Percentiles rank a stretch among this genome's conserved stretches.
Evolutionary conservation across 2,113 vertebrate species (phyloP).

Genomic region (Indicator maculatus): DNA sequence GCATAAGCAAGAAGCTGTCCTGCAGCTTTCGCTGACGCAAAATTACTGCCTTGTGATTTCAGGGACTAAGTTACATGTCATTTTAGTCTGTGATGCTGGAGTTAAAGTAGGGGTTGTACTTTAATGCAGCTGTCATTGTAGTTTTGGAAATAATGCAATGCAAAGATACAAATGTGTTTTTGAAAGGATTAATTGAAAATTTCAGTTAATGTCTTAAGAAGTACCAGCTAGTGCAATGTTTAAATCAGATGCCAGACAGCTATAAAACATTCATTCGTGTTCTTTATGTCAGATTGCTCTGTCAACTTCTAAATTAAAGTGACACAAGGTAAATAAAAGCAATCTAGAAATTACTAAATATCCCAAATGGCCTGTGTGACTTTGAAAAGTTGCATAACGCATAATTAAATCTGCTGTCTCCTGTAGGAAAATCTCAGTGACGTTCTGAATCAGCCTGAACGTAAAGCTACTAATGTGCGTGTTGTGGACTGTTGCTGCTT

Average conservation of each 20-base stretch:
- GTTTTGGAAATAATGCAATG: slow-evolving; percentile 79
- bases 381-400: not conserved
- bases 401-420: not conserved
- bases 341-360: not conserved
- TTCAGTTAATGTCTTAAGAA: slow-evolving; percentile 74
- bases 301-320: not conserved
- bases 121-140: slow-evolving; percentile 68
- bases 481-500: not conserved
- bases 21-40: not conserved
- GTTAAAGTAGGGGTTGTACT: slow-evolving; percentile 70
- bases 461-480: not conserved
- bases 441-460: not conserved
- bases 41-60: slow-evolving; percentile 53
- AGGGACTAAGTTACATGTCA: slow-evolving; percentile 63
- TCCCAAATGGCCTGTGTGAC: not conserved
- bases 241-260: slow-evolving; percentile 80
- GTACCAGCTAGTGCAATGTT: slow-evolving; percentile 78
- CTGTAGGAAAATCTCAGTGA: not conserved
- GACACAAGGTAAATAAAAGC: not conserved
- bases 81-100: slow-evolving; percentile 56
- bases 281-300: not conserved
- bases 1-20: not conserved
- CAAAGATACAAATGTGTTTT: slow-evolving; percentile 78
- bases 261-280: slow-evolving; percentile 50
- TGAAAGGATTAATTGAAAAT: slow-evolving; percentile 82